Conservation (phyloP, 2,888 invertebrate genomes). For the Drosophila picticornis region DNA sequence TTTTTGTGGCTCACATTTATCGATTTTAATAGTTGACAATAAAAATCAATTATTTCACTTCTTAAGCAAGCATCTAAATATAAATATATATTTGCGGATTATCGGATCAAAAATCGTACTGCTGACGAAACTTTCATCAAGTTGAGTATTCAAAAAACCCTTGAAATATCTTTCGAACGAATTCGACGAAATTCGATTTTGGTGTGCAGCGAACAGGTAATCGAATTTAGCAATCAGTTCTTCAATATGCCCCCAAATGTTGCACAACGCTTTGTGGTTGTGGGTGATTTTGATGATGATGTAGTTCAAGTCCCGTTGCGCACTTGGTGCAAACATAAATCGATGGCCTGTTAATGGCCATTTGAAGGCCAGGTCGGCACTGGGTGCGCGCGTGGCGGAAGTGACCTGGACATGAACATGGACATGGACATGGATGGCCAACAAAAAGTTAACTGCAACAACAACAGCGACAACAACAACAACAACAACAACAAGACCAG, state of each 20-base stretch:
- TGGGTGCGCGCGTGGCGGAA: slow-evolving; percentile 64
- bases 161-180: background rate
- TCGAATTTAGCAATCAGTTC: background rate
- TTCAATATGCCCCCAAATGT: background rate
- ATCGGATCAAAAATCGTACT: background rate
- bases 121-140: background rate
- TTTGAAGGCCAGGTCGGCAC: slow-evolving; percentile 69
- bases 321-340: slow-evolving; percentile 68
- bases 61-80: background rate
- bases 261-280: slow-evolving; percentile 5
- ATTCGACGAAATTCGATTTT: background rate
- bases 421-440: slow-evolving; percentile 49
- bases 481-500: slow-evolving; percentile 7
- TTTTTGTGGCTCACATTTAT: background rate
- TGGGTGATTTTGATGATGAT: slow-evolving; percentile 32
- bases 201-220: background rate
- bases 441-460: slow-evolving; percentile 25
- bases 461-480: slow-evolving; percentile 13
- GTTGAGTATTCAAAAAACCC: background rate
- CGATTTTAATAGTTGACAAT: too few species aligned
- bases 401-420: slow-evolving; percentile 64
- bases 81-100: background rate
- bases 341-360: slow-evolving; percentile 72
- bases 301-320: slow-evolving; percentile 45
- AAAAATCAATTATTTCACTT: background rate